A percentile compares a stretch with the other conserved stretches of the same genome.
phyloP scores from a whole-genome alignment of 1,140 invertebrate genomes.

The Drosophila biarmipes region DNA sequence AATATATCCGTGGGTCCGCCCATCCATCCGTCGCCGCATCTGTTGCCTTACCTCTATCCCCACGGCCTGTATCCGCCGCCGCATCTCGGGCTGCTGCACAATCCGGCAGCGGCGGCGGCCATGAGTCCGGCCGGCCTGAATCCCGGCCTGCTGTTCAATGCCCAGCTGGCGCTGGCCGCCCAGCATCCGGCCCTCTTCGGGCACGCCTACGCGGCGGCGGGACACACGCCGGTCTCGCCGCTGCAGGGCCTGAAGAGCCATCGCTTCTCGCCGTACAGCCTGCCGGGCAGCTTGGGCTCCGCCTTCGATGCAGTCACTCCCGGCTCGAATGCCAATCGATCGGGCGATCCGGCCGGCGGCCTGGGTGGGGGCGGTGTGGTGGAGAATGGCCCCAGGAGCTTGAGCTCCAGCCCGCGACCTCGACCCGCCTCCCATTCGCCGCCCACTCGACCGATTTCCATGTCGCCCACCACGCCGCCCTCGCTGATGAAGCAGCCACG shows the following conservation, averaged over 20 bases:
- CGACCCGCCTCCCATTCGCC: conserved; percentile 87
- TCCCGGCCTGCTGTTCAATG: conserved; percentile 92
- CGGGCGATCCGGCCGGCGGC: conserved; percentile 47
- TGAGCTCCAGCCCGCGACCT: conserved; percentile 88
- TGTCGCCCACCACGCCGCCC: conserved; percentile 85
- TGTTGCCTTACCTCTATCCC: conserved; percentile 94
- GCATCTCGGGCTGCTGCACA: conserved; percentile 87
- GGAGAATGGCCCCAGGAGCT: conserved; percentile 86
- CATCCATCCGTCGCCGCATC: conserved; percentile 91
- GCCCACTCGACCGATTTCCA: conserved; percentile 85
- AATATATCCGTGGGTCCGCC: conserved; percentile 95
- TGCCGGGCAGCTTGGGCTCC: conserved; percentile 89
- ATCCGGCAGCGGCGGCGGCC: conserved; percentile 86
- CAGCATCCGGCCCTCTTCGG: conserved; percentile 91
- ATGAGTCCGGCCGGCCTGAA: conserved; percentile 87
- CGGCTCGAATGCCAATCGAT: conserved; percentile 85
- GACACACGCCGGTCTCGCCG: conserved; percentile 86
- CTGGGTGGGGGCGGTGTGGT: conserved; percentile 33
- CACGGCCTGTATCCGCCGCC: conserved; percentile 93
- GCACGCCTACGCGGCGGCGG: conserved; percentile 88
- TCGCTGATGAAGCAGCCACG: conserved; percentile 64
- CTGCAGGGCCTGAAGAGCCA: conserved; percentile 85
- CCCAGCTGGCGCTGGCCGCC: conserved; percentile 91
- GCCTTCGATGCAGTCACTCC: conserved; percentile 94
- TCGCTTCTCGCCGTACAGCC: conserved; percentile 93